Conservation (phyloP, 2,113 vertebrate genomes). For the Apus apus region DNA sequence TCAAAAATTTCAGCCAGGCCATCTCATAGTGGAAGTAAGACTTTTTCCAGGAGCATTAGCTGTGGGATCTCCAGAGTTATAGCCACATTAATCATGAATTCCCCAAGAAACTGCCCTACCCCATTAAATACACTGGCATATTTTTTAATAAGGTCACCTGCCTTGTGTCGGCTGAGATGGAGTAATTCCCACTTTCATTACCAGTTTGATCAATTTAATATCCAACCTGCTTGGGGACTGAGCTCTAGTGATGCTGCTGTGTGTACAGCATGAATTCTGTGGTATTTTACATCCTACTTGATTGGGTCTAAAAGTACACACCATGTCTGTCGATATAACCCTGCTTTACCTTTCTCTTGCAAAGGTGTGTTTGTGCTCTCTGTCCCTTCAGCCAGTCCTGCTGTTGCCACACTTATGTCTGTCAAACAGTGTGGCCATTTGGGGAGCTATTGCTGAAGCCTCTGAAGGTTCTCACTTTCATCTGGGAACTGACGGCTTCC, state of each 20-base stretch:
- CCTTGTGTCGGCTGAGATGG: slow-evolving; percentile 64
- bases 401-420: background rate
- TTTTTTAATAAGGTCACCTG: slow-evolving; percentile 73
- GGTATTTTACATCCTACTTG: background rate
- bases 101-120: slow-evolving; percentile 69
- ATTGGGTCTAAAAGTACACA: background rate
- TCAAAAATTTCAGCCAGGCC: slow-evolving; percentile 8
- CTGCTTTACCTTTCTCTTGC: background rate
- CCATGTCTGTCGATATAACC: fast-evolving
- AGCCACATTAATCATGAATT: slow-evolving; percentile 67
- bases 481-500: background rate
- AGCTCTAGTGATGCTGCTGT: slow-evolving; percentile 5
- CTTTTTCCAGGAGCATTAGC: slow-evolving; percentile 55
- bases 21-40: slow-evolving; percentile 36
- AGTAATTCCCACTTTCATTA: slow-evolving; percentile 72
- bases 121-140: slow-evolving; percentile 72
- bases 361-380: background rate
- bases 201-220: slow-evolving; percentile 71
- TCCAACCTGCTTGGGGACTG: slow-evolving; percentile 47
- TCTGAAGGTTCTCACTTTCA: background rate
- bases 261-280: slow-evolving; percentile 29
- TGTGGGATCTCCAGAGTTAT: slow-evolving; percentile 51
- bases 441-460: background rate
- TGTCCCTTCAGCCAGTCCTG: background rate
- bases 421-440: fast-evolving